A percentile compares a stretch with the other conserved stretches of the same genome.
These are phyloP conservation scores for Pseudomyrmex gracilis DNA, from an alignment of 1,140 invertebrate species.

Conservation along the genomic window DNA sequence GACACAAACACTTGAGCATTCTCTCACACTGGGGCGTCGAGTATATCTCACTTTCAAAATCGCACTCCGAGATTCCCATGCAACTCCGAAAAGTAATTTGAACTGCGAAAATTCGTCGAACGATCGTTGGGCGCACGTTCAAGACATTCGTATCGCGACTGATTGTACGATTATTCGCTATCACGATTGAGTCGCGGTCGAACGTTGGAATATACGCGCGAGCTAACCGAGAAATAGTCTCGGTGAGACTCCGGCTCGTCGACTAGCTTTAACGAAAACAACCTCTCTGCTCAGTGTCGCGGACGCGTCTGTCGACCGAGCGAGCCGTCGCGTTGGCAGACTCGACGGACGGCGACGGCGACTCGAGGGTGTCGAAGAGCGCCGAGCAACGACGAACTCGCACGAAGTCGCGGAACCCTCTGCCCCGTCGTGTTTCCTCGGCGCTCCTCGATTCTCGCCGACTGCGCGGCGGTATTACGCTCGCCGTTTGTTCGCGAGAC, in stretches of 20 bases:
- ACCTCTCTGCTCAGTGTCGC: constrained; percentile 79
- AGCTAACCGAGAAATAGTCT: not conserved
- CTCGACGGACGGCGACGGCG: constrained; percentile 68
- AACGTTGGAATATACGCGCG: not conserved
- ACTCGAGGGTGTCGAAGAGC: constrained; percentile 67
- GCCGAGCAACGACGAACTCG: constrained; percentile 71
- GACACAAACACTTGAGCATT: constrained; percentile 23
- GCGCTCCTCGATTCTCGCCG: constrained; percentile 25
- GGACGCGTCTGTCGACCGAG: constrained; percentile 82
- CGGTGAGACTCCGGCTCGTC: constrained; percentile 45
- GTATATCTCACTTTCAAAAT: not conserved
- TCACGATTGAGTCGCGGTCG: not conserved
- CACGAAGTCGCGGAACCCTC: constrained; percentile 66
- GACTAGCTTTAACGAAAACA: constrained; percentile 25
- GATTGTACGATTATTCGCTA: not conserved
- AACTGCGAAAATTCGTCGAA: not conserved
- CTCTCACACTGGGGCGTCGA: not conserved
- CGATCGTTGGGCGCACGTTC: not conserved
- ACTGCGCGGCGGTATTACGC: constrained; percentile 65
- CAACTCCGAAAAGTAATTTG: not conserved
- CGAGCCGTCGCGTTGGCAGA: constrained; percentile 76
- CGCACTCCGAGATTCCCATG: constrained; percentile 30
- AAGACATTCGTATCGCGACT: not conserved
- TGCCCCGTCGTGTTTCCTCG: constrained; percentile 42
- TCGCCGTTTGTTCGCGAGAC: constrained; percentile 63